Evolutionary conservation across 2,888 invertebrate species (phyloP), one percentile per base, ranked within the genome.

Genomic region (Drosophila kanekoi): DNA sequence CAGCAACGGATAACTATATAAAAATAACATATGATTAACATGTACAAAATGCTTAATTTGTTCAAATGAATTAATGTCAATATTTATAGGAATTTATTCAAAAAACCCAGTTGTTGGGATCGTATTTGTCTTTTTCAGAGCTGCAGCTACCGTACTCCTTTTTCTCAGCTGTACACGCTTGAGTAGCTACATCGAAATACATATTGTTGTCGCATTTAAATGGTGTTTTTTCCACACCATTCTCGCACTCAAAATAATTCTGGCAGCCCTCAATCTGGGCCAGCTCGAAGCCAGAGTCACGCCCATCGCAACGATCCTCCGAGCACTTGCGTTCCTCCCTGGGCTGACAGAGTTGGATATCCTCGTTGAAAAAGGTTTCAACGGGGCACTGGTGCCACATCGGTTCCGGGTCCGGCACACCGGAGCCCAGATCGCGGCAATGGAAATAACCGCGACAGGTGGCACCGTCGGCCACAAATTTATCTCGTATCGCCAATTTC

Each of bases 391-490:
- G 83, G 0, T 76, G 73, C 78, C 81, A 81, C 0, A 1, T 1
- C 0, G 91, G 91, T 2, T 63, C 11, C 0, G 63, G 16, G 57
- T 91, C 91, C 0, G 90, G 88, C 2, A 61, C 38, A 9, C 80
- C 77, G 0, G 73, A 75, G 0, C 90, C 90, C 4, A 78, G 23
- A 40, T 90, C 91, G 0, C 59, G 62, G 32, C 91, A 91, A 54
- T 81, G 90, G 56, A 77, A 87, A 51, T 91, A 90, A 0, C 91
- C 91, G 11, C 87, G 79, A 44, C 91, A 91, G 4, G 90, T 89
- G 20, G 85, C 86, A 2, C 75, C 63, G 54, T 91, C 91, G 3
- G 56, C 4, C 0, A 89, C 85, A 57, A 91, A 91, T 13, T 57
- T 70, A 61, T 81, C 49, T 0, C 89, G 79, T 48, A 77, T 64